phyloP scores from a whole-genome alignment of 2,797 vertebrate species.

The Lacerta bilineata region DNA sequence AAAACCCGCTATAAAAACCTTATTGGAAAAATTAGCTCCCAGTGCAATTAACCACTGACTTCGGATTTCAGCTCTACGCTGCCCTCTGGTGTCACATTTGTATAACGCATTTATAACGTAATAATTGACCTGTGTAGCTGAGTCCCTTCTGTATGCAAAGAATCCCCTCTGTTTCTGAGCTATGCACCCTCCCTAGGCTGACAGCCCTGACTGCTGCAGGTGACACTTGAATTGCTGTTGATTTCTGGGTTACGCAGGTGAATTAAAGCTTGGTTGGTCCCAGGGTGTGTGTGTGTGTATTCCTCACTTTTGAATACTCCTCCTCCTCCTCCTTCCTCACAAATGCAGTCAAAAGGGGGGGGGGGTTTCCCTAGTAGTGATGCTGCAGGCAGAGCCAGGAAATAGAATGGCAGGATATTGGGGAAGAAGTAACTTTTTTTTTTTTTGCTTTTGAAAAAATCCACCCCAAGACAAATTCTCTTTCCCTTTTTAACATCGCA shows the following conservation, averaged over 20 bases:
- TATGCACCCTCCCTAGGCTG: too few species aligned
- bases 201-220: neutral
- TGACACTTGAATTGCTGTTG: neutral
- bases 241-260: conserved; percentile 63
- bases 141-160: neutral
- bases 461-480: conserved; percentile 52
- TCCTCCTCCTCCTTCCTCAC: conserved; percentile 70
- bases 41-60: too few species aligned
- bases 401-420: neutral
- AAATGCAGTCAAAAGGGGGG: conserved; percentile 76
- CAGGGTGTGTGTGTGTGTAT: conserved; percentile 73
- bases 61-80: too few species aligned
- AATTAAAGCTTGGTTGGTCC: conserved; percentile 73
- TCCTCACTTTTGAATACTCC: conserved; percentile 74
- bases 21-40: too few species aligned
- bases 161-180: neutral
- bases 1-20: too few species aligned
- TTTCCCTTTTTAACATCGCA: conserved; percentile 68
- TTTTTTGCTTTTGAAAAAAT: conserved; percentile 40
- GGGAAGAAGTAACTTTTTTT: conserved; percentile 61
- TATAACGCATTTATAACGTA: too few species aligned
- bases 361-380: neutral
- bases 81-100: too few species aligned
- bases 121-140: too few species aligned
- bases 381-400: conserved; percentile 35